phyloP scores from a whole-genome alignment of 2,888 invertebrate genomes.

The Caenorhabditis virilis region DNA sequence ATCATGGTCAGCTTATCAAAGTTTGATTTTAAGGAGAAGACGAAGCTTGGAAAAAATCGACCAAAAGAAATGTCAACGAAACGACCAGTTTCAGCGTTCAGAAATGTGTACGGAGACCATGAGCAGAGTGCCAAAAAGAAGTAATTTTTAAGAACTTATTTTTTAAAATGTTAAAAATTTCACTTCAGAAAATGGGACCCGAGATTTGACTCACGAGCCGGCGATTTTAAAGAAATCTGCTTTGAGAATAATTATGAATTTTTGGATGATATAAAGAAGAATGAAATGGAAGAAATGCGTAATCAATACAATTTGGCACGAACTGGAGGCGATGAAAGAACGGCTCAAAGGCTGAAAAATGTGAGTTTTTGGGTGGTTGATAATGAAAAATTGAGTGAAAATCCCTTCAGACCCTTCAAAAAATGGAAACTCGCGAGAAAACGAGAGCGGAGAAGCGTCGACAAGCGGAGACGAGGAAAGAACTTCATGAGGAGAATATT shows the following conservation, averaged over 20 bases:
- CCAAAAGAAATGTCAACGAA: conserved; percentile 63
- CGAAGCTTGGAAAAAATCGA: conserved; percentile 47
- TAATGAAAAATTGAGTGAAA: background rate
- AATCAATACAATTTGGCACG: conserved; percentile 11
- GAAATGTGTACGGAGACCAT: conserved; percentile 34
- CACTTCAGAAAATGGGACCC: conserved; percentile 56
- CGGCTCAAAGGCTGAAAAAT: conserved; percentile 21
- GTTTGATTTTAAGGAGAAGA: conserved; percentile 7
- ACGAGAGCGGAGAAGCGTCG: conserved; percentile 46
- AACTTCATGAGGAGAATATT: conserved; percentile 57
- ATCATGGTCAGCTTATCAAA: background rate
- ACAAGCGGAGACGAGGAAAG: conserved; percentile 46
- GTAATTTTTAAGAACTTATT: conserved; percentile 8
- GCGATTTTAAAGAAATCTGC: conserved; percentile 55
- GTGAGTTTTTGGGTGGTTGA: conserved; percentile 11
- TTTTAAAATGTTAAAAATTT: conserved; percentile 17
- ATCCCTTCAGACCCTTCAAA: conserved; percentile 25
- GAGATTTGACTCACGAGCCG: conserved; percentile 58
- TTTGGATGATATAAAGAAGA: conserved; percentile 52
- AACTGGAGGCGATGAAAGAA: conserved; percentile 22
- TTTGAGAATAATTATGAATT: conserved; percentile 62
- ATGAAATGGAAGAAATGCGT: conserved; percentile 47
- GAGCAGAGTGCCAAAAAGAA: conserved; percentile 26
- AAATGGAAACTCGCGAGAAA: conserved; percentile 34
- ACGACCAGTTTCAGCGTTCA: conserved; percentile 43